Conservation (phyloP, 2,797 vertebrate genomes). For the Rhynchonycteris naso region DNA sequence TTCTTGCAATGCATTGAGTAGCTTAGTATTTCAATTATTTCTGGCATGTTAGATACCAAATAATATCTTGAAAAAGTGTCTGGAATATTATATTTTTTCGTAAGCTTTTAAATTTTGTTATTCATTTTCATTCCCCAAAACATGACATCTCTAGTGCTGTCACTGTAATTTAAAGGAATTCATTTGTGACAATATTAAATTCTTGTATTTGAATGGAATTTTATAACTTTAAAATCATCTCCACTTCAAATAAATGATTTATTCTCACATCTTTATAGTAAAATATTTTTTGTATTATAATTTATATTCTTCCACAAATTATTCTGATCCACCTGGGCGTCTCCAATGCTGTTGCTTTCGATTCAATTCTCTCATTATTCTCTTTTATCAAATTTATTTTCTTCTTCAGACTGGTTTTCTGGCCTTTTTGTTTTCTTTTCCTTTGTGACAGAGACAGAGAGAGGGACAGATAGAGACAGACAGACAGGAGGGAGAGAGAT, state of each 20-base stretch:
- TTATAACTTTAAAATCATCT: slow-evolving; percentile 42
- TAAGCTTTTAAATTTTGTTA: background rate
- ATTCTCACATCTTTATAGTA: background rate
- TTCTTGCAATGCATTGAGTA: background rate
- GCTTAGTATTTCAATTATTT: slow-evolving; percentile 14
- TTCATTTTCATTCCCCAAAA: slow-evolving; percentile 20
- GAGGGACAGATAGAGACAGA: no score
- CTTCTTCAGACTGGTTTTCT: background rate
- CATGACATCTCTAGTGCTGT: background rate
- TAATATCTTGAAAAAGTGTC: background rate
- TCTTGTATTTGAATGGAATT: background rate
- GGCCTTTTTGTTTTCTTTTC: no score
- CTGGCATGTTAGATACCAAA: background rate
- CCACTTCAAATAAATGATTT: slow-evolving; percentile 20
- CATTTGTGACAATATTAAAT: background rate
- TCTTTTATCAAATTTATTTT: background rate
- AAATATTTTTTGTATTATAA: background rate
- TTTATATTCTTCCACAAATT: background rate
- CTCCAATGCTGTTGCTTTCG: background rate
- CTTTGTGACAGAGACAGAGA: no score
- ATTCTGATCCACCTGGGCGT: background rate
- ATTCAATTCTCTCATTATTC: slow-evolving; percentile 11
- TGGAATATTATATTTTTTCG: background rate
- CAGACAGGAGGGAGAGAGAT: no score
- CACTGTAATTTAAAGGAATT: slow-evolving; percentile 16